phyloP scores from a whole-genome alignment of 2,113 vertebrate genomes.

The Chrysochloris asiatica region DNA sequence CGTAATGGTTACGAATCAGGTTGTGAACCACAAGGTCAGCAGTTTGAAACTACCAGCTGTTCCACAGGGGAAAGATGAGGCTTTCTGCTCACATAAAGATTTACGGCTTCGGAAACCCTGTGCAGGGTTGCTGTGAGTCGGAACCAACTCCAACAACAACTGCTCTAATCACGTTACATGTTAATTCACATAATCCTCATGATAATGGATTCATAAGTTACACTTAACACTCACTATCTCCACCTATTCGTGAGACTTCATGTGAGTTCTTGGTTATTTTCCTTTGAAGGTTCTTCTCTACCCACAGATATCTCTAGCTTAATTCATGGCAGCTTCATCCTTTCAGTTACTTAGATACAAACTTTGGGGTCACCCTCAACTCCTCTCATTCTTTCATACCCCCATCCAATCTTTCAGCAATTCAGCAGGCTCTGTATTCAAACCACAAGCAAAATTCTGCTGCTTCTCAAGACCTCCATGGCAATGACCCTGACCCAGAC shows the following conservation, averaged over 20 bases:
- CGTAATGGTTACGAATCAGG: no score
- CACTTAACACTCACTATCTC: background rate
- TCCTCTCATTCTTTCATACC: background rate
- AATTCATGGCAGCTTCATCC: background rate
- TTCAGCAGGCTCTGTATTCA: background rate
- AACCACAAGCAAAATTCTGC: background rate
- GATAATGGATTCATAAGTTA: background rate
- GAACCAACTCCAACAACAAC: no score
- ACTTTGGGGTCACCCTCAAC: background rate
- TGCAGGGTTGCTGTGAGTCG: no score
- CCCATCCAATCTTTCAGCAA: background rate
- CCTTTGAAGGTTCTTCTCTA: background rate
- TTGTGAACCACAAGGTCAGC: no score
- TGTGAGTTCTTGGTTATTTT: background rate
- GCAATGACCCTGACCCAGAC: background rate
- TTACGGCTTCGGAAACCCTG: no score
- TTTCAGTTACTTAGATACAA: slow-evolving; percentile 36
- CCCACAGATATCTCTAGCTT: background rate
- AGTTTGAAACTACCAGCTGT: no score
- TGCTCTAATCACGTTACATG: slow-evolving; percentile 11
- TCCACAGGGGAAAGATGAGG: no score
- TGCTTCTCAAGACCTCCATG: background rate
- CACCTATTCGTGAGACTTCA: background rate
- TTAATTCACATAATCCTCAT: slow-evolving; percentile 37
- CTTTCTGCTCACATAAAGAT: no score